Evolutionary conservation across 2,113 vertebrate genomes (phyloP), one percentile per base, ranked within the genome.

Genomic region (Oceanites oceanicus): DNA sequence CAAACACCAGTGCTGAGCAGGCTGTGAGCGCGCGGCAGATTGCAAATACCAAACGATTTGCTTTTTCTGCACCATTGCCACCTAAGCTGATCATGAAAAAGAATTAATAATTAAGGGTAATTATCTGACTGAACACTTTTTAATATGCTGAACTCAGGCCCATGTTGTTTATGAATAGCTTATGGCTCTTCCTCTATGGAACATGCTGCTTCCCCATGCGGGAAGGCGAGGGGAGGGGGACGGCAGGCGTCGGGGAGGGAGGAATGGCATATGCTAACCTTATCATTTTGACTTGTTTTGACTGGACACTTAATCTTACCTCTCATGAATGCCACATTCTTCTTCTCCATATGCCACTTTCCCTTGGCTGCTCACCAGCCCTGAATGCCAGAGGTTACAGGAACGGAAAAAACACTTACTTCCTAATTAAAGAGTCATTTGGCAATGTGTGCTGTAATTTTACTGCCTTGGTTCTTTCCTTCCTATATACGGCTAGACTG

Each of bases 71-170:
- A 56, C 53, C 91, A 82, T 61, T 80, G 42, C 59, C 96, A 45
- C 94, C 94, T 91, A 25, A 94, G 94, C 63, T 92, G 91, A 86
- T 94, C 29, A 3, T 6, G 50, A 84, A 72, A 77, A 96, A 53
- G 82, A 83, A 94, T 92, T 96, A 70, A 97, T 92, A 91, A 97
- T 95, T 92, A 96, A 71, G 66, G 88, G 82, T 40, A 96, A 95
- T 95, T 96, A 88, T 77, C 72, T 86, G 34, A 91, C n/a, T 87
- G 93, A 94, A 80, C 83, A 74, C 71, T 92, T 96, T 72, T 85
- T 59, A 90, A 95, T 91, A 71, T 15, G 80, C 94, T 97, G 90
- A 86, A 86, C 61, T 94, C 80, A 72, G 61, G 56, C 76, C 53
- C 0, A 0, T 12, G 59, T 40, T 82, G 50, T 80, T 94, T 81